Base-by-base conservation (phyloP, 2,888 invertebrate genomes). In the Brachyptera putata region DNA sequence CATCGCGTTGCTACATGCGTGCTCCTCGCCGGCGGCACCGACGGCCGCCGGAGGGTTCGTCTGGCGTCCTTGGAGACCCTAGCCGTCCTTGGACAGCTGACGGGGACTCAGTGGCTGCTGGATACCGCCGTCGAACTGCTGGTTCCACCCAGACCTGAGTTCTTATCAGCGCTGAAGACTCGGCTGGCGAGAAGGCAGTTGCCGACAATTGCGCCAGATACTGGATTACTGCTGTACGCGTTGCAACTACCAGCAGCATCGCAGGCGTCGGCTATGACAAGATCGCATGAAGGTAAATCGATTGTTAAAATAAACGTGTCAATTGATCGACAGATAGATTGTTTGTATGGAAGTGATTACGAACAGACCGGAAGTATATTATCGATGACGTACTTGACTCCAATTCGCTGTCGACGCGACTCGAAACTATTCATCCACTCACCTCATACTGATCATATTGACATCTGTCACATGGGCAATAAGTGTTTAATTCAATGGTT, bases 1-100 rank as follows among this genome's bases (percentile, higher is more conserved):
- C 3, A 68, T 68, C 7, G 69, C 78, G 70, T 79, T 72, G 60
- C 62, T 22, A 58, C 63, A 26, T 56, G 60, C 37, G 25, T 53
- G 18, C 22, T 53, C 9, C 2, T 41, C 34, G 43, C 65, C 56
- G 14, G 59, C 46, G 25, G 55, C 36, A 18, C 55, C 50, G 56
- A 58, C 43, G 43, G 63, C 58, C 30, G 63, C 56, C 25, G 85
- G 71, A 84, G 83, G 68, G 94, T 86, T 64, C 84, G 83, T 69
- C 93, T 83, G 76, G 93, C 82, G 64, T 88, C 82, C 59, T 80
- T 93, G 57, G 92, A 93, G 72, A 85, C 88, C 30, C 75, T 91
- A 49, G 88, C 92, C 0, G 85, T 87, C 22, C 74, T 92, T 41
- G 88, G 88, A 1, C 89, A 90, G 74, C 82, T 88, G 58, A 77